Evolutionary conservation across 2,888 invertebrate genomes (phyloP), one percentile per base, ranked within the genome.

Genomic region (Aphidoletes aphidimyza): DNA sequence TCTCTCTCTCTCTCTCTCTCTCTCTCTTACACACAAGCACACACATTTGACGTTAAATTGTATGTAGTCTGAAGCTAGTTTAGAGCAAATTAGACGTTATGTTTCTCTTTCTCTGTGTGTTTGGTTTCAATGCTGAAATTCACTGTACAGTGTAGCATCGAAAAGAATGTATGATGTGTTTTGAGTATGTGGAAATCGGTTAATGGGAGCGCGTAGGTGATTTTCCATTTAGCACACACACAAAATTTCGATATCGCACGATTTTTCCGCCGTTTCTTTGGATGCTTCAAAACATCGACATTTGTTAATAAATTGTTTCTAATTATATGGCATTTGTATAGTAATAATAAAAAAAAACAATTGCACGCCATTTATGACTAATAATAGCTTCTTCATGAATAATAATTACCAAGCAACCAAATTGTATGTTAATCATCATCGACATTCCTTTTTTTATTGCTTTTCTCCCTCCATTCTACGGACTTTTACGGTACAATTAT

Each of bases 311-410:
- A 54, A 54, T 54, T 54, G 26, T 54, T 54, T 54, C 26, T 54
- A 54, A 54, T 26, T 34, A 69, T 69, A 69, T 34, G 14, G 69
- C 11, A 69, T 69, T 69, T 69, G 5, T 3, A 0, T 30, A n/a
- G n/a, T n/a, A n/a, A 26, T 69, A 69, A 69, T 69, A 14, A 26
- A 69, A 69, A 69, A n/a, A n/a, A n/a, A n/a, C n/a, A n/a, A n/a
- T n/a, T n/a, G n/a, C n/a, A n/a, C 14, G 34, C 30, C 11, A 30
- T 30, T 30, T 54, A 69, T 30, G 30, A 54, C 34, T 69, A 30
- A 69, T 69, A 69, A 54, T 26, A 54, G 54, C 34, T 69, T 30
- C 69, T 69, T 69, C 69, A 69, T 69, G 69, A 69, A 69, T 69
- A 69, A 69, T 69, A 69, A 69, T 69, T 69, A 54, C 54, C n/a